Evolutionary conservation across 2,113 vertebrate species (phyloP).

Genomic region (Fulmarus glacialis): DNA sequence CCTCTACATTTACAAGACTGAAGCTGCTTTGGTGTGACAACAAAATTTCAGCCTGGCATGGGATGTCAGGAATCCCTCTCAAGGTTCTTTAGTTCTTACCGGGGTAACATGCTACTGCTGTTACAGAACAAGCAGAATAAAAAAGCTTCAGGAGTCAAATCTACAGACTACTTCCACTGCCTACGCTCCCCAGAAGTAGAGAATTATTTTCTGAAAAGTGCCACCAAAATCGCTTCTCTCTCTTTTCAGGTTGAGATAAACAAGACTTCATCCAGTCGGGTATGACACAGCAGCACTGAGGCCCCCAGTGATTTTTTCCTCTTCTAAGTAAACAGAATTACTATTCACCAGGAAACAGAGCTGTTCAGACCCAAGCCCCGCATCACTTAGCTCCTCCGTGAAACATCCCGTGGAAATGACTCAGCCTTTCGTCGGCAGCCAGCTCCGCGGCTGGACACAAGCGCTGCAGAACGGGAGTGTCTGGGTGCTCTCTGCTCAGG

Average conservation of each 20-base stretch:
- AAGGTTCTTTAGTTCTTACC: not conserved
- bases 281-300: conserved; percentile 66
- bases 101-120: not conserved
- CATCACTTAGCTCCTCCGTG: conserved; percentile 5
- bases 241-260: conserved; percentile 22
- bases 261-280: not conserved
- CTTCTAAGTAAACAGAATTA: conserved; percentile 55
- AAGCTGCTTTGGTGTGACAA: not conserved
- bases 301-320: conserved; percentile 20
- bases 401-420: conserved; percentile 43
- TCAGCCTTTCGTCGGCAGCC: conserved; percentile 49
- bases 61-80: not conserved
- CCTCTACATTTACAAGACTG: not conserved
- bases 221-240: not conserved
- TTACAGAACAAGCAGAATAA: not conserved
- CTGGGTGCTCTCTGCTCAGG: not conserved
- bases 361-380: conserved; percentile 14
- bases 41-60: not conserved
- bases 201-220: not conserved
- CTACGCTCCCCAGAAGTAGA: not conserved
- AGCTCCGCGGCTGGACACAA: not conserved
- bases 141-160: not conserved
- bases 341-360: conserved; percentile 57
- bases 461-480: not conserved
- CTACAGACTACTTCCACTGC: not conserved